Evolutionary conservation across 2,797 vertebrate genomes (phyloP).

Genomic region (Meriones psammophilus): DNA sequence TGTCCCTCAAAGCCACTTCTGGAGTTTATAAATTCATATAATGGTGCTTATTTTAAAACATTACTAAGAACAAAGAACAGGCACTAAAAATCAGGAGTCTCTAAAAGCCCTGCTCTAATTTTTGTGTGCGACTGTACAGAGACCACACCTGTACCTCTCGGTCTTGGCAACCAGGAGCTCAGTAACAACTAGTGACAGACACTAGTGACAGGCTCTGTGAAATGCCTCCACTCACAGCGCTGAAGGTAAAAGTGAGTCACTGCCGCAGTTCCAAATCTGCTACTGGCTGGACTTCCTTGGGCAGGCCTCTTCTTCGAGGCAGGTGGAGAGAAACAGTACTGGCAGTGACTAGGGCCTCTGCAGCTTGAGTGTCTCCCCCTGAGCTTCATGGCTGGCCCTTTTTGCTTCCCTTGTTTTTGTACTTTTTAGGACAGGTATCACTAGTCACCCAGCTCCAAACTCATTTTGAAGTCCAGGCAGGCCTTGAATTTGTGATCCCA

Average conservation of each 20-base stretch:
- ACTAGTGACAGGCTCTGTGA: slow-evolving; percentile 9
- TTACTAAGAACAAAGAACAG: slow-evolving; percentile 39
- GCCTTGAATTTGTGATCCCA: not conserved
- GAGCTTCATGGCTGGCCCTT: not conserved
- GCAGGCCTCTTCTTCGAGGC: not conserved
- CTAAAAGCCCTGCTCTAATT: not conserved
- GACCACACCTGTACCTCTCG: not conserved
- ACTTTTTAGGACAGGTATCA: not conserved
- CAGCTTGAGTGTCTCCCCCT: not conserved
- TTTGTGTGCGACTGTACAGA: not conserved
- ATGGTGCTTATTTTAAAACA: slow-evolving; percentile 18
- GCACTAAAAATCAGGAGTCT: slow-evolving; percentile 48
- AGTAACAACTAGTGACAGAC: not conserved
- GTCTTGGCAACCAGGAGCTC: not conserved
- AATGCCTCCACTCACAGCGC: not conserved
- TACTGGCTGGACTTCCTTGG: not conserved
- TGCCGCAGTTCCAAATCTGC: not conserved
- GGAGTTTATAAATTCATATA: slow-evolving; percentile 37
- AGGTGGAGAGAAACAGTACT: not conserved
- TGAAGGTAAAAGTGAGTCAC: not conserved
- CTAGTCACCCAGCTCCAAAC: not conserved
- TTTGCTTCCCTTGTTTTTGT: not conserved
- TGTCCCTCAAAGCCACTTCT: not conserved
- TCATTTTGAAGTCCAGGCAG: not conserved
- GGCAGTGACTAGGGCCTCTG: not conserved